Conservation (phyloP, 2,113 vertebrate species). For the Salvelinus namaycush region DNA sequence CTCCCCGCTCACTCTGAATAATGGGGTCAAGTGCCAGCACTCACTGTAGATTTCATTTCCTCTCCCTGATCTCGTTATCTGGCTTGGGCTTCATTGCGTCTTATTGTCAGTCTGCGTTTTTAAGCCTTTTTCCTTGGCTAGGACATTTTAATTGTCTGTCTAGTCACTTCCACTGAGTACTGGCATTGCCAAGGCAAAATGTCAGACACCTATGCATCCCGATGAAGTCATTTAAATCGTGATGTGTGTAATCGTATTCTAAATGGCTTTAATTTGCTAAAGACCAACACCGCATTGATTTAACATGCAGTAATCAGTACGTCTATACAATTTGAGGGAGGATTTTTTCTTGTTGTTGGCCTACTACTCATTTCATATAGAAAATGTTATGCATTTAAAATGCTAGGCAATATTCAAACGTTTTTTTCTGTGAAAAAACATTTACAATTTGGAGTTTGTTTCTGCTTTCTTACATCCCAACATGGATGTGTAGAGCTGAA, state of each 20-base stretch:
- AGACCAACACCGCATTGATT: background rate
- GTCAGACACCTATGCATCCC: background rate
- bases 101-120: slow-evolving; percentile 3
- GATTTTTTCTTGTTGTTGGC: background rate
- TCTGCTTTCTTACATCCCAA: background rate
- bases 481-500: background rate
- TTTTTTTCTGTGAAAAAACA: background rate
- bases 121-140: background rate
- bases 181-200: background rate
- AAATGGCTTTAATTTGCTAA: background rate
- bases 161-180: background rate
- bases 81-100: background rate
- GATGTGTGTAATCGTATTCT: background rate
- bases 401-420: background rate
- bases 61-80: slow-evolving; percentile 11
- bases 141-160: slow-evolving; percentile 38
- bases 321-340: background rate
- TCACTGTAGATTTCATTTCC: slow-evolving; percentile 3
- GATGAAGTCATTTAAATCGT: background rate
- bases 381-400: background rate
- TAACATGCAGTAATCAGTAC: background rate
- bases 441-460: background rate
- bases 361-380: background rate
- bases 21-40: slow-evolving; percentile 21
- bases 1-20: slow-evolving; percentile 18